Base-by-base conservation (phyloP, 2,888 invertebrate genomes). In the Elegia similella region DNA sequence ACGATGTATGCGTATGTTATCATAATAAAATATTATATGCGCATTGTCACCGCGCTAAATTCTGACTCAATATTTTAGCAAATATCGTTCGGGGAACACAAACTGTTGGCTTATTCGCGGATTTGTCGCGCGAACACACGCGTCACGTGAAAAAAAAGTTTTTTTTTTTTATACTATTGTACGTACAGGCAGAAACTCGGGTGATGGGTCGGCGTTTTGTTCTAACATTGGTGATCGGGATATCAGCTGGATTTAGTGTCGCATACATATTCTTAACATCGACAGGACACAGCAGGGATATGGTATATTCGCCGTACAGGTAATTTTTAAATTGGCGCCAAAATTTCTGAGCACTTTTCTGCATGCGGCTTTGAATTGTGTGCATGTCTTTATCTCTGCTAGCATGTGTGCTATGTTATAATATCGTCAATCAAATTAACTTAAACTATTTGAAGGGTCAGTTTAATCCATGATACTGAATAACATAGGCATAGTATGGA, bases 161-260 rank as follows among this genome's bases (percentile, higher is more conserved):
- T 13, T 10, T 30, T 30, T 13, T 47, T 23, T 54, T 44, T 30
- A 44, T 55, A 29, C 52, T 55, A 55, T 55, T 52, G 56, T 53
- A 50, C 56, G 56, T 61, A 62, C 90, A 89, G 90, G 86, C 86
- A 59, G 89, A 91, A 74, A 82, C 85, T 65, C 82, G 88, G 87
- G 87, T 88, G 88, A 86, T 94, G 84, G 95, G 95, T 70, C 93
- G 94, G 61, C 94, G 94, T 65, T 95, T 95, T 84, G 87, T 95
- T 74, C 83, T 95, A 76, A 95, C 95, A 61, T 92, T 96, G 73
- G 92, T 94, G 73, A 92, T 94, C 69, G 96, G 96, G 66, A 93
- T 96, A 73, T 92, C 95, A 6, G 94, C 95, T 72, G 96, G 96
- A 71, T 96, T 96, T 90, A 93, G 94, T 79, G 94, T 95, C 74